phyloP scores from a whole-genome alignment of 2,888 invertebrate genomes.

The Luperina nickerlii region DNA sequence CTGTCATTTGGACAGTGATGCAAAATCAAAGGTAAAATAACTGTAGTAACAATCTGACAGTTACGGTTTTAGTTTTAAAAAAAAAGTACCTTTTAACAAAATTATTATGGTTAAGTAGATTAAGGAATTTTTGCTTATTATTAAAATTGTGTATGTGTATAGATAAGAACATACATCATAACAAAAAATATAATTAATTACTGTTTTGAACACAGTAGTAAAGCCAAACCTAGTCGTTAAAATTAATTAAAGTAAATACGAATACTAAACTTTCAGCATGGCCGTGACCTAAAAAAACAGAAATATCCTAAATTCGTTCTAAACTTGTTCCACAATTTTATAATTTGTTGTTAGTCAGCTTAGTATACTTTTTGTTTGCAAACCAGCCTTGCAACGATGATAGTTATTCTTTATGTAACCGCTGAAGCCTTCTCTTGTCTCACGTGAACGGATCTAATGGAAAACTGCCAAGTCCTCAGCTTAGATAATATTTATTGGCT shows the following conservation, averaged over 20 bases:
- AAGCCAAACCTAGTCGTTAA: slow-evolving; percentile 4
- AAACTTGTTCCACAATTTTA: slow-evolving; percentile 32
- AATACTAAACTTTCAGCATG: slow-evolving; percentile 24
- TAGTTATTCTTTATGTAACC: slow-evolving; percentile 31
- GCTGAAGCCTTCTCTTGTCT: slow-evolving; percentile 54
- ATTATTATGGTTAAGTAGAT: too few species aligned
- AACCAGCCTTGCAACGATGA: slow-evolving; percentile 11
- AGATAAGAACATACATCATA: not conserved
- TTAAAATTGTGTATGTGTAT: too few species aligned
- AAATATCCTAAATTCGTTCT: slow-evolving; percentile 45
- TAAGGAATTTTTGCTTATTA: too few species aligned
- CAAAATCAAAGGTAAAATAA: too few species aligned
- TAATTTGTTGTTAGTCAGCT: slow-evolving; percentile 26
- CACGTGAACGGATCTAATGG: slow-evolving; percentile 51
- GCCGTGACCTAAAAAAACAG: slow-evolving; percentile 46
- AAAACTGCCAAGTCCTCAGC: slow-evolving; percentile 54
- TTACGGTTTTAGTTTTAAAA: not conserved
- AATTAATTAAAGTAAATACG: slow-evolving; percentile 25
- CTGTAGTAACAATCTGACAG: not conserved
- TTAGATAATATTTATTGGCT: slow-evolving; percentile 37
- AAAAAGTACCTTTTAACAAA: not conserved
- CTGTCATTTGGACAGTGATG: too few species aligned
- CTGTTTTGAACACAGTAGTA: slow-evolving; percentile 3
- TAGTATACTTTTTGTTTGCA: not conserved
- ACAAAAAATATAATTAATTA: not conserved